Percentiles rank a stretch among this genome's conserved stretches.
phyloP scores from a whole-genome alignment of 2,797 vertebrate genomes.

The Melanotaenia nigrans region DNA sequence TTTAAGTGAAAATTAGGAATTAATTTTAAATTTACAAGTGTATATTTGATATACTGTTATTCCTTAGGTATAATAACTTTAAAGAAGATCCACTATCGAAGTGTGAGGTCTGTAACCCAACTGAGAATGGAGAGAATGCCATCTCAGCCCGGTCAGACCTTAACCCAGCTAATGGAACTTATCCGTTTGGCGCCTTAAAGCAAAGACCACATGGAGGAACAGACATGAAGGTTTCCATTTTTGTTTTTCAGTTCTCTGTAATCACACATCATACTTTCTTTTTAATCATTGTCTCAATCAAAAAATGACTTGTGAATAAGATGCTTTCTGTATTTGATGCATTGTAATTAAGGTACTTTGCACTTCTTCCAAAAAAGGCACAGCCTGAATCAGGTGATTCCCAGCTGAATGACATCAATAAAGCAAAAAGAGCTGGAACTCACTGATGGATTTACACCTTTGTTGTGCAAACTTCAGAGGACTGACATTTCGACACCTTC shows the following conservation, averaged over 20 bases:
- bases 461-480: no score
- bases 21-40: neutral
- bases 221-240: constrained; percentile 88
- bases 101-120: constrained; percentile 85
- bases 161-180: constrained; percentile 91
- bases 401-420: no score
- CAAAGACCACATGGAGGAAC: constrained; percentile 92
- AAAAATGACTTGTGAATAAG: constrained; percentile 3
- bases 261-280: neutral
- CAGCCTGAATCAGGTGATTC: no score
- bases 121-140: constrained; percentile 89
- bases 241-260: neutral
- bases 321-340: constrained; percentile 7
- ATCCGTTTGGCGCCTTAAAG: constrained; percentile 90
- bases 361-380: no score
- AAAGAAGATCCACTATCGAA: constrained; percentile 88
- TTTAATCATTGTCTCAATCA: neutral
- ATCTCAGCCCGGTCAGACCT: constrained; percentile 94
- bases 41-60: constrained; percentile 8
- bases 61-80: constrained; percentile 91
- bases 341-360: no score
- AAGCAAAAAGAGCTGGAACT: no score
- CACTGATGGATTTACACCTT: no score
- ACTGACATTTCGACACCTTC: no score
- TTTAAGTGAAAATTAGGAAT: neutral